phyloP scores from a whole-genome alignment of 2,888 invertebrate genomes.

The Stenotaenia linearis region DNA sequence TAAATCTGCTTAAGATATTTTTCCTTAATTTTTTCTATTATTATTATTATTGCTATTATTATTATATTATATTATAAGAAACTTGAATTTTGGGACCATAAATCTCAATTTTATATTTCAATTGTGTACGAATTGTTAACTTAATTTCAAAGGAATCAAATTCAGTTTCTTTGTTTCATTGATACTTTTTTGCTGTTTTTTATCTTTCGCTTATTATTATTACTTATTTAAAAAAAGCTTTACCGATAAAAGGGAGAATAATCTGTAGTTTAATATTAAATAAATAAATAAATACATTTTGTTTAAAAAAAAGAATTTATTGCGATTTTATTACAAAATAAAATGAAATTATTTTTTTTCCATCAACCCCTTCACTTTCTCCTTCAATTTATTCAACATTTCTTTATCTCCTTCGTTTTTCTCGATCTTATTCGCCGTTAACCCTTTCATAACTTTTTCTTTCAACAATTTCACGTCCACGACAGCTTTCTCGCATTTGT shows the following conservation, averaged over 20 bases:
- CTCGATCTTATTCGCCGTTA: background rate
- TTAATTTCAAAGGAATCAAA: background rate
- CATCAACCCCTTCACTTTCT: background rate
- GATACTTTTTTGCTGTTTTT: background rate
- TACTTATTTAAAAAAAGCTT: background rate
- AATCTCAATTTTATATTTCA: background rate
- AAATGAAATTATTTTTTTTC: background rate
- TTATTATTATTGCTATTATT: background rate
- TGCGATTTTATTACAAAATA: background rate
- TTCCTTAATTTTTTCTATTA: background rate
- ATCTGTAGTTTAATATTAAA: background rate
- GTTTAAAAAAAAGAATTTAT: background rate
- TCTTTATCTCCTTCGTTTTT: background rate
- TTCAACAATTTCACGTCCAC: background rate
- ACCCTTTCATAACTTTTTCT: background rate
- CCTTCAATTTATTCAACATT: background rate
- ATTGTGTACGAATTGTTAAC: background rate
- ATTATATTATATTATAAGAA: background rate
- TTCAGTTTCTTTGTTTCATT: background rate
- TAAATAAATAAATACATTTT: background rate
- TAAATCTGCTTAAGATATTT: background rate
- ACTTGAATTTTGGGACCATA: background rate
- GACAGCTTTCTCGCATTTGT: background rate
- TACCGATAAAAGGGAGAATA: background rate
- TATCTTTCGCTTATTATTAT: background rate